A percentile compares a stretch with the other conserved stretches of the same genome.
phyloP scores from a whole-genome alignment of 2,797 vertebrate genomes.

The Sternotherus odoratus region DNA sequence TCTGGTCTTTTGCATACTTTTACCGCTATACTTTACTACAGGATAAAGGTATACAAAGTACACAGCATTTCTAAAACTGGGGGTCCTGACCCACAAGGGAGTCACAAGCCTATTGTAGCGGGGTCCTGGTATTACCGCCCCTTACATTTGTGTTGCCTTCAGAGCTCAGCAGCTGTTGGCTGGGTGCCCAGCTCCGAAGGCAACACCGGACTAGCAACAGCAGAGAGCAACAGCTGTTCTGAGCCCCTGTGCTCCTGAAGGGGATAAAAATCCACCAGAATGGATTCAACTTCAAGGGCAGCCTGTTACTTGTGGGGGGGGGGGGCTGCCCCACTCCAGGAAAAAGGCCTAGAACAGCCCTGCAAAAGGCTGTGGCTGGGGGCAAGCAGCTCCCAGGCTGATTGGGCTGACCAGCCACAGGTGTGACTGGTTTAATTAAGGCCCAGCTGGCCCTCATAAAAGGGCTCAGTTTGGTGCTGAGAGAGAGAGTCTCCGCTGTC shows the following conservation, averaged over 20 bases:
- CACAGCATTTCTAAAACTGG: neutral
- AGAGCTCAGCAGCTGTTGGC: neutral
- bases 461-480: too few relatives aligned
- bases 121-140: neutral
- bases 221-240: too few relatives aligned
- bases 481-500: too few relatives aligned
- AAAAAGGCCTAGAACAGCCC: too few relatives aligned
- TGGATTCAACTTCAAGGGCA: rapidly evolving
- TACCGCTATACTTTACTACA: neutral
- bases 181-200: neutral
- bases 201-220: neutral
- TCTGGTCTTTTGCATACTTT: neutral
- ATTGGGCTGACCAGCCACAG: too few relatives aligned
- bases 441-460: too few relatives aligned
- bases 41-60: too few relatives aligned
- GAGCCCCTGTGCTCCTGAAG: rapidly evolving
- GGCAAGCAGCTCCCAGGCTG: too few relatives aligned
- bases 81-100: neutral
- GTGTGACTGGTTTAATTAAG: too few relatives aligned
- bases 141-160: neutral
- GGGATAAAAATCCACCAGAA: neutral
- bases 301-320: too few relatives aligned
- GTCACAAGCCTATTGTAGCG: neutral
- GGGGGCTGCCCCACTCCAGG: too few relatives aligned
- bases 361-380: too few relatives aligned